Base-by-base conservation (phyloP, 2,113 vertebrate genomes). In the Labeo catla region DNA sequence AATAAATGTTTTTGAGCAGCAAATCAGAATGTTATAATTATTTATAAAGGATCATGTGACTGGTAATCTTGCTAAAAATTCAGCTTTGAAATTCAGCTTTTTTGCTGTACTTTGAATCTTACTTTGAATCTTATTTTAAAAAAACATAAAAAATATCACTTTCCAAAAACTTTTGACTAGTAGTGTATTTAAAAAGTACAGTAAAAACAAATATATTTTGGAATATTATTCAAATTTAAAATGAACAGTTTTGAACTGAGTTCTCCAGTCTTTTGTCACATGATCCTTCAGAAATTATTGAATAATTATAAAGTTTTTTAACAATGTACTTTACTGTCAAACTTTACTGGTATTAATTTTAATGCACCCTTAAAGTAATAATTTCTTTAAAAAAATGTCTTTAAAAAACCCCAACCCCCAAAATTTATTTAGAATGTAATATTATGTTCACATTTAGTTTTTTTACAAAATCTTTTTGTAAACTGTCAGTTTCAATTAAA, bases 391-490 rank as follows among this genome's bases (percentile, higher is more conserved):
- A 19, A 54, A 57, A 19, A 2, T 6, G n/a, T n/a, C n/a, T n/a
- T n/a, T n/a, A n/a, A n/a, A n/a, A n/a, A n/a, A 57, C 54, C 7
- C 16, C 54, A 57, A 57, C 19, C 6, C 54, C 54, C 2, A 15
- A 57, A 57, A 57, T 57, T 19, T 57, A 7, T 19, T 19, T 57
- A 57, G 6, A 19, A 57, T 57, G 16, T 57, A 8, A 57, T 57
- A 54, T 54, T 52, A 57, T 57, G n/a, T n/a, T n/a, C n/a, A n/a
- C n/a, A n/a, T n/a, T n/a, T n/a, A n/a, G n/a, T n/a, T n/a, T n/a
- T n/a, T n/a, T n/a, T n/a, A n/a, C n/a, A n/a, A n/a, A 34, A 66
- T 66, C 61, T 66, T 66, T 70, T 36, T 68, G 28, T 66, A 68
- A 36, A 36, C 6, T 28, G 10, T 66, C 12, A 7, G 28, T 8